Base-by-base conservation (phyloP, 1,140 invertebrate genomes). In the Drosophila hydei region DNA sequence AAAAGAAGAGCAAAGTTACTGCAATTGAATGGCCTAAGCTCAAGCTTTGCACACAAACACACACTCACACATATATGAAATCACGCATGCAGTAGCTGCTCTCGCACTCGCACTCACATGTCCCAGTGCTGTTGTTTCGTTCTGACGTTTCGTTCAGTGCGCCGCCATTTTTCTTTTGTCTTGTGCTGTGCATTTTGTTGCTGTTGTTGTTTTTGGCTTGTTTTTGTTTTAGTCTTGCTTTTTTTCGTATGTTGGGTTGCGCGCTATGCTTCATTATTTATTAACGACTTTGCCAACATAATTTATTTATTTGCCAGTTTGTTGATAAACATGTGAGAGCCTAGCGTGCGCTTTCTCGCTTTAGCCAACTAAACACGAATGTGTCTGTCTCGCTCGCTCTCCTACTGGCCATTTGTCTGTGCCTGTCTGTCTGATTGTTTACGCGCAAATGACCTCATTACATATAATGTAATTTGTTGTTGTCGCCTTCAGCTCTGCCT, bases 361-460 rank as follows among this genome's bases (percentile, higher is more conserved):
- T 50, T 27, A 14, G 23, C 47, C 23, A 50, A 27, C 48, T 51
- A 30, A 30, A n/a, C 38, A 5, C 14, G 23, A 18, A 23, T 14
- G n/a, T 45, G 18, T 16, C 12, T 19, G 5, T 33, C 36, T 55
- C 27, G 43, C 1, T 62, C 9, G 9, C 7, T 16, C 7, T 19
- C 16, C 55, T 16, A 42, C 30, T 12, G 8, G 3, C 11, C 27
- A 9, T 27, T 14, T 45, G 38, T 67, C 43, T 33, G 62, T 73
- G 38, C 14, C 48, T 47, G 51, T 30, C 56, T 55, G 64, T 58
- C 64, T 63, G 80, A 88, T 88, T 87, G 81, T 87, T 87, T 87
- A 88, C 75, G 77, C 83, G 83, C 75, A 88, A 87, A 87, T 87
- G 83, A 87, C 83, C 83, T 87, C 83, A 87, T 87, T 87, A 87